Base-by-base conservation (phyloP, 2,888 invertebrate genomes). In the Lycocerus yunnanus region DNA sequence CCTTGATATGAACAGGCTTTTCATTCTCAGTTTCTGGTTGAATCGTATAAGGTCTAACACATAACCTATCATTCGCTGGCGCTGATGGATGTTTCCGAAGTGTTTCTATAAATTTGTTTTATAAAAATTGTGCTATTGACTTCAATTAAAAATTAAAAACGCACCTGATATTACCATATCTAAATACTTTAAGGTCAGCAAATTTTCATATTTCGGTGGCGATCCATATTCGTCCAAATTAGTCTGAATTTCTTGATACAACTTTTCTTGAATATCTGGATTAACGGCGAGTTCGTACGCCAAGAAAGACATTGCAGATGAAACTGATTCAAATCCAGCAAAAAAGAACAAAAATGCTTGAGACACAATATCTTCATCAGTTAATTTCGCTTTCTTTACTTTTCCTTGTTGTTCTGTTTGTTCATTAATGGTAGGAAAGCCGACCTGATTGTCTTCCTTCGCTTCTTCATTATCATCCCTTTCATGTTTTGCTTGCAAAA, bases 221-320 rank as follows among this genome's bases (percentile, higher is more conserved):
- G 10, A 10, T 15, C 15, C n/a, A 43, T 43, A 2, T 14, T 18
- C 3, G 2, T 63, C 58, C n/a, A 15, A 11, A 69, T 11, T n/a
- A 8, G 14, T 13, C 15, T 69, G 10, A 60, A 20, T 61, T 58
- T 43, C 68, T 2, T 27, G 20, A 15, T 15, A 16, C 43, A 68
- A 15, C 58, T 15, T 68, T 5, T 88, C 85, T 82, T 92, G 92
- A 0, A 91, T 83, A 0, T 92, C 90, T 18, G 89, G 88, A 84
- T 92, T 88, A 4, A 89, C 68, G 21, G 91, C 90, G 16, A 93
- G 81, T 82, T 92, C 92, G 66, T 91, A 88, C 0, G 90, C 84
- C 0, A 89, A 82, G 75, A 92, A 91, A 0, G 87, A 87, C 81
- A 89, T 85, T 3, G 87, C 80, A 70, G 86, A 86, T 0, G 89